Percentiles rank a stretch among this genome's conserved stretches.
Evolutionary conservation across 2,888 invertebrate species (phyloP).

Genomic region (Tupiocoris notatus): DNA sequence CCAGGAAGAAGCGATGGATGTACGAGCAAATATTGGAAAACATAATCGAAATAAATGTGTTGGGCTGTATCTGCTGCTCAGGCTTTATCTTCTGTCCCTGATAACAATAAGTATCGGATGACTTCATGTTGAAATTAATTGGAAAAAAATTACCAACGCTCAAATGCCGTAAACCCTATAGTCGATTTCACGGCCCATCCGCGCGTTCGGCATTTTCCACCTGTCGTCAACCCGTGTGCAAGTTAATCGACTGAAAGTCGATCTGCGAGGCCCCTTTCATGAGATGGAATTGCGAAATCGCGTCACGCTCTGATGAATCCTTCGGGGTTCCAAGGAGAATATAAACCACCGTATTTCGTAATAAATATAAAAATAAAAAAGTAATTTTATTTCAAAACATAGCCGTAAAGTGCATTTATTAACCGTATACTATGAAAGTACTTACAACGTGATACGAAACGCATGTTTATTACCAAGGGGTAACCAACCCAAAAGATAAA

Average conservation of each 20-base stretch:
- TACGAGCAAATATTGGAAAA: too few relatives aligned
- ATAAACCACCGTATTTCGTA: neutral
- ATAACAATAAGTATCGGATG: too few relatives aligned
- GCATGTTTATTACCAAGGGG: neutral
- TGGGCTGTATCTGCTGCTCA: too few relatives aligned
- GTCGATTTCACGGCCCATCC: too few relatives aligned
- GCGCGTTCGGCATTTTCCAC: too few relatives aligned
- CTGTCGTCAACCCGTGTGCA: neutral
- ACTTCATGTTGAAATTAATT: too few relatives aligned
- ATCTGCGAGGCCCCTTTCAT: neutral
- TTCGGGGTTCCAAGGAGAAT: neutral
- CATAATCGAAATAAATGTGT: too few relatives aligned
- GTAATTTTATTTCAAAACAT: constrained; percentile 34
- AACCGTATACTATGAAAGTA: constrained; percentile 16
- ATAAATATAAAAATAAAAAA: constrained; percentile 43
- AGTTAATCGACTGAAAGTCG: neutral
- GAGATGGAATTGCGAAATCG: neutral
- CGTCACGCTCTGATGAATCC: neutral
- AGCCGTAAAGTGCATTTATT: constrained; percentile 25
- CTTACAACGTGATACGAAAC: constrained; percentile 15
- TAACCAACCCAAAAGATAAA: neutral
- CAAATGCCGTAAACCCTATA: too few relatives aligned
- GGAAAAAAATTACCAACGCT: too few relatives aligned
- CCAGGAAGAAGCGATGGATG: too few relatives aligned
- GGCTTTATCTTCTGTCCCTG: too few relatives aligned